Evolutionary conservation across 2,888 invertebrate genomes (phyloP), one percentile per base, ranked within the genome.

Genomic region (Folsomia candida): DNA sequence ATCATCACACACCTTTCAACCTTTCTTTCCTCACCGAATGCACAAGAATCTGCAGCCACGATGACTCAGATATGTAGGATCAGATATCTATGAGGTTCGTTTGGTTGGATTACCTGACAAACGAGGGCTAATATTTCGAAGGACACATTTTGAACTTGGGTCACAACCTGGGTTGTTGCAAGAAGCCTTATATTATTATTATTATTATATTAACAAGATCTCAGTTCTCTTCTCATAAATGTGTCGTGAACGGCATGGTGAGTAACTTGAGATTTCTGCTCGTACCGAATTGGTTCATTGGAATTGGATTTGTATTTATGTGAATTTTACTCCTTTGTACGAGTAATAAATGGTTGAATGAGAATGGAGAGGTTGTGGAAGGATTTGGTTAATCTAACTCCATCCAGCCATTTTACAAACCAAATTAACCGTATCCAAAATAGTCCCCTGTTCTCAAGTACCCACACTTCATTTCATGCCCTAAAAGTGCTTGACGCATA

Each of bases 321-420:
- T 22, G 57, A 57, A 6, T 20, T 57, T 57, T 57, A n/a, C 57
- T n/a, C 47, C 14, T 11, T 11, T 47, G 47, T 18, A 14, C 47
- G 14, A 11, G 14, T 47, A 11, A 47, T 47, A 57, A 57, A n/a
- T 57, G n/a, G 9, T 6, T 57, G 57, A n/a, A 57, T 57, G 20
- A 57, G 57, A 57, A 57, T 11, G 22, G 57, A 57, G 11, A n/a
- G 11, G 9, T 57, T 57, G 20, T n/a, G n/a, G 57, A 47, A 4
- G 64, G 64, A 64, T 71, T 29, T 69, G 76, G 70, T 69, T 77
- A 73, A 71, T 74, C 70, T 74, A 74, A 59, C 72, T 69, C 70
- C 76, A 77, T 69, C 74, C 72, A 74, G 69, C 68, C 77, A 63
- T 76, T 76, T 71, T 76, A 74, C 74, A 73, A 75, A 77, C 63